These are phyloP conservation scores for Habropoda laboriosa DNA, from an alignment of 1,140 invertebrate genomes.

Conservation along the genomic window DNA sequence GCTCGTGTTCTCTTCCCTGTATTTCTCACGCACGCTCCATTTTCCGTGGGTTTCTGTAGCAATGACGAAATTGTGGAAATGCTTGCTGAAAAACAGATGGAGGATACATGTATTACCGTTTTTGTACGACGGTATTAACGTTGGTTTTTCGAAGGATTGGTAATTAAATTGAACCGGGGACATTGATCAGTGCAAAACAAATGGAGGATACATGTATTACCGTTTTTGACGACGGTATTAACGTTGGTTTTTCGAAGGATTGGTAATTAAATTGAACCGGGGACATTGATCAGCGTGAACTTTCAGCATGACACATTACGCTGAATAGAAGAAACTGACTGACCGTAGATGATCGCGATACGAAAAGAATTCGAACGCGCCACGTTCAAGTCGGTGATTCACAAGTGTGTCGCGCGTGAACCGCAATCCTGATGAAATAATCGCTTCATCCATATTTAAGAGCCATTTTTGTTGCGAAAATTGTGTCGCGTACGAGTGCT, in stretches of 20 bases:
- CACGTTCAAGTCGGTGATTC: conserved; percentile 47
- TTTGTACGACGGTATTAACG: no score
- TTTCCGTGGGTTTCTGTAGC: neutral
- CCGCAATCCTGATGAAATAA: conserved; percentile 65
- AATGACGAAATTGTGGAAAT: no score
- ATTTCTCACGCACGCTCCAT: neutral
- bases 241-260: no score
- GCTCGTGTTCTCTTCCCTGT: neutral
- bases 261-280: neutral
- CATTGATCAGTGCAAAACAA: no score
- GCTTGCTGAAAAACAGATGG: no score
- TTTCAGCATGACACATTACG: neutral
- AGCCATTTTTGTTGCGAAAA: conserved; percentile 55
- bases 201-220: no score
- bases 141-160: no score
- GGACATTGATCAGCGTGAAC: neutral
- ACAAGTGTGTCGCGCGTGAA: conserved; percentile 67
- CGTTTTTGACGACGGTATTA: no score
- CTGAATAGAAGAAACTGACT: neutral
- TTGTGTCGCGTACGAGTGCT: conserved; percentile 41
- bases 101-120: no score
- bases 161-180: neutral
- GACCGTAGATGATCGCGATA: conserved; percentile 22
- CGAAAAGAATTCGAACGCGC: conserved; percentile 61
- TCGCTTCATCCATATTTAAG: conserved; percentile 61